Conservation (phyloP, 1,140 invertebrate species). For the Camponotus floridanus region DNA sequence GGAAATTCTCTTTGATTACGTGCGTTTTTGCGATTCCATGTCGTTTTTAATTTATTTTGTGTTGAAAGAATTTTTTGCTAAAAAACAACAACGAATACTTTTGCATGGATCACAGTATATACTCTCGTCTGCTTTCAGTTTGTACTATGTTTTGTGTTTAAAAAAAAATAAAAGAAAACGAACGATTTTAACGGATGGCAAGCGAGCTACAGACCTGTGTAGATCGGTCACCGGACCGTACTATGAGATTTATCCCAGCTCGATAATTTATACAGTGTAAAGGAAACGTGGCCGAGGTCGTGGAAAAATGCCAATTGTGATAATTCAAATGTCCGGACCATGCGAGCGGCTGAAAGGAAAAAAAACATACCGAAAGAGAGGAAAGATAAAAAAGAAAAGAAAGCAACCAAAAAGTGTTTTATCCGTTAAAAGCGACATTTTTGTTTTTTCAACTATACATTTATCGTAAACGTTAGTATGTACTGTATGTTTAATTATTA, state of each 20-base stretch:
- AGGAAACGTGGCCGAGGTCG: conserved; percentile 55
- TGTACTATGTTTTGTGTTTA: conserved; percentile 1
- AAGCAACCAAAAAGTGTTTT: neutral
- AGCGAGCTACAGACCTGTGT: conserved; percentile 34
- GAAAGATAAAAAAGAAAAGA: conserved; percentile 14
- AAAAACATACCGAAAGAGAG: neutral
- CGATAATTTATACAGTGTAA: conserved; percentile 75
- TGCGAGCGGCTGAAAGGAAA: conserved; percentile 8
- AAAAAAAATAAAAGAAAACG: conserved; percentile 38
- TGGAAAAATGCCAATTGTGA: conserved; percentile 78
- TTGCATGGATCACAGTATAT: conserved; percentile 1
- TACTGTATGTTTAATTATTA: neutral
- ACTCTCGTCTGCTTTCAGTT: conserved; percentile 28
- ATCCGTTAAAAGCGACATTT: conserved; percentile 5
- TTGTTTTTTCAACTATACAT: neutral
- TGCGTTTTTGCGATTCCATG: conserved; percentile 15
- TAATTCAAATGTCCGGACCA: conserved; percentile 71
- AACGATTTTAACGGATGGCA: neutral
- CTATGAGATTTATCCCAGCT: conserved; percentile 68
- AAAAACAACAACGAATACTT: conserved; percentile 32
- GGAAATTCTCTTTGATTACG: conserved; percentile 33
- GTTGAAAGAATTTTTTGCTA: conserved; percentile 4
- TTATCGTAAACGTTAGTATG: neutral
- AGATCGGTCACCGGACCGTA: conserved; percentile 62
- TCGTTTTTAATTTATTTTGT: conserved; percentile 44